A percentile compares a stretch with the other conserved stretches of the same genome.
These are phyloP conservation scores for Scaptomyza polygonia DNA, from an alignment of 2,888 invertebrate species.

Conservation along the genomic window DNA sequence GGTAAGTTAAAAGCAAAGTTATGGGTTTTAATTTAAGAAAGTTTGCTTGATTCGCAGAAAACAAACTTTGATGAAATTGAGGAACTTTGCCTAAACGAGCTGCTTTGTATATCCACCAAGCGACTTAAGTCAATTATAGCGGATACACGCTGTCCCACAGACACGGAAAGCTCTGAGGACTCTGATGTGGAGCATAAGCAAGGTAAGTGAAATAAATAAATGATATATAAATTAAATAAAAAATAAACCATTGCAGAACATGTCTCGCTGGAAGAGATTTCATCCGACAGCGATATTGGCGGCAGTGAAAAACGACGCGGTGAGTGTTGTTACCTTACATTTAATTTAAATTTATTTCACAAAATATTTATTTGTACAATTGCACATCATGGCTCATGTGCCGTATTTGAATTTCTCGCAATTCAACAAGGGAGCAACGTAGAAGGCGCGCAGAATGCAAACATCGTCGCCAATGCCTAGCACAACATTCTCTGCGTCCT, in stretches of 20 bases:
- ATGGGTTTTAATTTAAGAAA: neutral
- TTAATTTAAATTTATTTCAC: slow-evolving; percentile 41
- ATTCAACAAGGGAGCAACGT: slow-evolving; percentile 70
- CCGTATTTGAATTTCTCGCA: slow-evolving; percentile 75
- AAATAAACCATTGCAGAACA: slow-evolving; percentile 85
- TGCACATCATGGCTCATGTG: slow-evolving; percentile 43
- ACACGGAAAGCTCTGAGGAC: slow-evolving; percentile 83
- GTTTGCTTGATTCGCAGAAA: slow-evolving; percentile 56
- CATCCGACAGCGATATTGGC: slow-evolving; percentile 84
- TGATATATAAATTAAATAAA: too few relatives aligned
- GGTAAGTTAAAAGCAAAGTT: slow-evolving; percentile 50
- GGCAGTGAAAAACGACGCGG: slow-evolving; percentile 57
- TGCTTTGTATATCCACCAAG: slow-evolving; percentile 87
- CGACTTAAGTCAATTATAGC: slow-evolving; percentile 86
- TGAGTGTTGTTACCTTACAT: slow-evolving; percentile 45
- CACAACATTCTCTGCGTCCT: slow-evolving; percentile 67
- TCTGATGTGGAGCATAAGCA: slow-evolving; percentile 82
- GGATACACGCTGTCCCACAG: slow-evolving; percentile 83
- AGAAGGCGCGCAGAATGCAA: slow-evolving; percentile 80
- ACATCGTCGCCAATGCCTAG: slow-evolving; percentile 72
- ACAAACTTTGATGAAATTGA: slow-evolving; percentile 85
- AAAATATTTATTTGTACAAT: slow-evolving; percentile 37
- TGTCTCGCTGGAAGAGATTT: slow-evolving; percentile 87
- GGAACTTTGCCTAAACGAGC: slow-evolving; percentile 87
- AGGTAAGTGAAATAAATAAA: slow-evolving; percentile 70